phyloP scores from a whole-genome alignment of 1,140 invertebrate species.

The Vanessa atalanta region DNA sequence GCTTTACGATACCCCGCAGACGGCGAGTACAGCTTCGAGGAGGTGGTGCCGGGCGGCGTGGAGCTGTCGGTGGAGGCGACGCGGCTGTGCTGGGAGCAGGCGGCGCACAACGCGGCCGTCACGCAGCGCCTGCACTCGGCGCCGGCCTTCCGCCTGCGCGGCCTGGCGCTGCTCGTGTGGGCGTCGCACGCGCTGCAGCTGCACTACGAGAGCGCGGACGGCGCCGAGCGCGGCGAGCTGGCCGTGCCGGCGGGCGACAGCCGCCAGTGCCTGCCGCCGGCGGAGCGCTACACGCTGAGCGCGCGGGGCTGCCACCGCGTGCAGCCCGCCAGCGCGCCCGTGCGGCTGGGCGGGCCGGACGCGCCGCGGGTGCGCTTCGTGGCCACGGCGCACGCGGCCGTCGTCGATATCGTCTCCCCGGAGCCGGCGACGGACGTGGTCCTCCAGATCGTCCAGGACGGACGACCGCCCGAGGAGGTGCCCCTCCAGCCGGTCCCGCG shows the following conservation, averaged over 20 bases:
- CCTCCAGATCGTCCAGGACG: constrained; percentile 49
- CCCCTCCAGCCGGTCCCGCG: constrained; percentile 50
- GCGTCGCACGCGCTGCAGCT: constrained; percentile 46
- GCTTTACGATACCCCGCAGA: constrained; percentile 63
- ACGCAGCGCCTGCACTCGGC: constrained; percentile 84
- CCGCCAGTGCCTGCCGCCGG: constrained; percentile 83
- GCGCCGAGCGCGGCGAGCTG: constrained; percentile 45
- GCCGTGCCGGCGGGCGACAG: constrained; percentile 50
- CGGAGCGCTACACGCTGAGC: constrained; percentile 88
- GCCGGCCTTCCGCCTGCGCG: constrained; percentile 88
- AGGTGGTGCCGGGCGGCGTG: constrained; percentile 92
- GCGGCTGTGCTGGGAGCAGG: constrained; percentile 87
- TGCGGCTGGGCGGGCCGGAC: constrained; percentile 40
- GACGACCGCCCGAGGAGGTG: constrained; percentile 45
- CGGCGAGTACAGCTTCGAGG: constrained; percentile 88
- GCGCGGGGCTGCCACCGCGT: constrained; percentile 92
- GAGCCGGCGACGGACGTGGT: constrained; percentile 55
- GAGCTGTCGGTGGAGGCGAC: constrained; percentile 83
- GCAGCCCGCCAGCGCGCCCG: constrained; percentile 81
- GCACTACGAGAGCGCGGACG: constrained; percentile 49
- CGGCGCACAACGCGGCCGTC: constrained; percentile 84
- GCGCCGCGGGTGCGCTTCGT: constrained; percentile 46
- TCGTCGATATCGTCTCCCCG: constrained; percentile 66
- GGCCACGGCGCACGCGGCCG: constrained; percentile 72
- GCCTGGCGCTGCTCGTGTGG: constrained; percentile 81